Conservation (phyloP, 2,888 invertebrate genomes). For the Pterobdella sp. region DNA sequence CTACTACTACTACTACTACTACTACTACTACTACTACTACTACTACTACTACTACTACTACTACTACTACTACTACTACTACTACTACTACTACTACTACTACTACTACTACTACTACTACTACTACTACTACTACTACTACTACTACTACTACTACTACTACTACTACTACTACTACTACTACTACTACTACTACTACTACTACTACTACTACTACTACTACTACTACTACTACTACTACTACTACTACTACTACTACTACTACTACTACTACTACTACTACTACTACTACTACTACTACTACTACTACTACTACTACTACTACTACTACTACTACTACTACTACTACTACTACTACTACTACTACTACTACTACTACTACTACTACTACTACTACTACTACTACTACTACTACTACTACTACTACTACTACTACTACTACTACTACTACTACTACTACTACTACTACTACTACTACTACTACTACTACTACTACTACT, state of each 20-base stretch:
- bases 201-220: neutral
- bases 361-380: constrained; percentile 3
- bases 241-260: neutral
- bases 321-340: neutral
- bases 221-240: constrained; percentile 2
- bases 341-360: neutral
- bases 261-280: constrained; percentile 3
- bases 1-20: constrained; percentile 1
- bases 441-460: neutral
- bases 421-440: neutral
- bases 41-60: constrained; percentile 13
- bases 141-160: neutral
- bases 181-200: neutral
- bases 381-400: neutral
- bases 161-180: constrained; percentile 2
- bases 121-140: constrained; percentile 3
- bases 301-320: neutral
- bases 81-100: neutral
- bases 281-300: neutral
- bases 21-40: constrained; percentile 5
- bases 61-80: neutral
- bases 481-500: neutral
- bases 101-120: neutral
- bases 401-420: constrained; percentile 2
- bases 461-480: constrained; percentile 2